Conservation (phyloP, 2,113 vertebrate genomes). For the Phodopus roborovskii region DNA sequence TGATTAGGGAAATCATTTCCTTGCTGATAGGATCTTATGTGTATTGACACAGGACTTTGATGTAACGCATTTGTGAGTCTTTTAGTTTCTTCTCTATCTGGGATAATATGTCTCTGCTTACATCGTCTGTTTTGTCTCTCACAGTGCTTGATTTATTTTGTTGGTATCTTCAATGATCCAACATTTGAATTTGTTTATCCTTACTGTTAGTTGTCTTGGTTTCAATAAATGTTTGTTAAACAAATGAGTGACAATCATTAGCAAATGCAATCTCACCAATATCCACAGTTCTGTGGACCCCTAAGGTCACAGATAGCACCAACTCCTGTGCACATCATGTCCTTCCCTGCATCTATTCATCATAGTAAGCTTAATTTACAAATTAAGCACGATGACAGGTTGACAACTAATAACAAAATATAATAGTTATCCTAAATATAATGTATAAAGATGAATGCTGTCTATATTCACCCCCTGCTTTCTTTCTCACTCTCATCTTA, state of each 20-base stretch:
- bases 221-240: constrained; percentile 35
- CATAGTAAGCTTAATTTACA: neutral
- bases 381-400: neutral
- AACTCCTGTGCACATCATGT: neutral
- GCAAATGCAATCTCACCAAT: neutral
- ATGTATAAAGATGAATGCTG: neutral
- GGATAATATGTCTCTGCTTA: neutral
- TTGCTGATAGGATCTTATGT: neutral
- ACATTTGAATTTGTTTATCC: neutral
- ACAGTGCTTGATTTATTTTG: neutral
- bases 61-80: neutral
- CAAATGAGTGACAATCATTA: neutral
- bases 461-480: too few relatives aligned
- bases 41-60: neutral
- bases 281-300: neutral
- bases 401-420: neutral
- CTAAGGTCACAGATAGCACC: neutral
- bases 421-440: neutral
- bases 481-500: neutral
- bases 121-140: neutral
- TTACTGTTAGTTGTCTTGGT: neutral
- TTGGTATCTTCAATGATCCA: neutral
- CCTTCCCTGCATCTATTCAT: neutral
- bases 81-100: neutral
- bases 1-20: neutral